A percentile compares a stretch with the other conserved stretches of the same genome.
Conservation (phyloP, 2,797 vertebrate species). For the Melopsittacus undulatus region DNA sequence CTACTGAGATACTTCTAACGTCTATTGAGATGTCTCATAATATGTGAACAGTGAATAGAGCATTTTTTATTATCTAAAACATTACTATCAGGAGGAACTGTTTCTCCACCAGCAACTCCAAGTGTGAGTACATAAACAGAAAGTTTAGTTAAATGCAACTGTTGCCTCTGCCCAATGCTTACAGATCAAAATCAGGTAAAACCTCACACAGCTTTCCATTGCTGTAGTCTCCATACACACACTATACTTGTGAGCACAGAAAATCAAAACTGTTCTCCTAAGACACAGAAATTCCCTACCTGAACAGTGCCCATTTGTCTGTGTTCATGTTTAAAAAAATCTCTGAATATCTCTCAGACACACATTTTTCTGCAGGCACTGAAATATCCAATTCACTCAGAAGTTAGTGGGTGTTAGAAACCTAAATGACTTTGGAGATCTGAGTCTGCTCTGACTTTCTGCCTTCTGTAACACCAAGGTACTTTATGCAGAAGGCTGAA, state of each 20-base stretch:
- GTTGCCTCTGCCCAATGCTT: background rate
- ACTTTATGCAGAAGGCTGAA: background rate
- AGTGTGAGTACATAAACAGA: background rate
- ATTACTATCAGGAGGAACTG: background rate
- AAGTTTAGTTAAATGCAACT: background rate
- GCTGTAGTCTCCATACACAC: background rate
- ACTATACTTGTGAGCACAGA: background rate
- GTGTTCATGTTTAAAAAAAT: background rate
- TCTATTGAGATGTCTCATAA: background rate
- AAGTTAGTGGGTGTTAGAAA: background rate
- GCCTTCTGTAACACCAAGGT: background rate
- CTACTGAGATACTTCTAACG: background rate
- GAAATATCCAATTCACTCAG: background rate
- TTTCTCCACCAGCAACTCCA: background rate
- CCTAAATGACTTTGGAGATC: background rate
- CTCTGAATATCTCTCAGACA: background rate
- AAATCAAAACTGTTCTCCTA: background rate
- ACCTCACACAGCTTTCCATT: background rate
- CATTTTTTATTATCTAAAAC: background rate
- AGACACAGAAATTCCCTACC: background rate
- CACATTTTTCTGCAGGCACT: background rate
- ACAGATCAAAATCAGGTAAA: background rate
- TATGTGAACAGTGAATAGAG: background rate
- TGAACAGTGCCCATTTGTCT: background rate
- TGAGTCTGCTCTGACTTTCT: background rate